Evolutionary conservation across 2,797 vertebrate species (phyloP).

Genomic region (Coluber constrictor): DNA sequence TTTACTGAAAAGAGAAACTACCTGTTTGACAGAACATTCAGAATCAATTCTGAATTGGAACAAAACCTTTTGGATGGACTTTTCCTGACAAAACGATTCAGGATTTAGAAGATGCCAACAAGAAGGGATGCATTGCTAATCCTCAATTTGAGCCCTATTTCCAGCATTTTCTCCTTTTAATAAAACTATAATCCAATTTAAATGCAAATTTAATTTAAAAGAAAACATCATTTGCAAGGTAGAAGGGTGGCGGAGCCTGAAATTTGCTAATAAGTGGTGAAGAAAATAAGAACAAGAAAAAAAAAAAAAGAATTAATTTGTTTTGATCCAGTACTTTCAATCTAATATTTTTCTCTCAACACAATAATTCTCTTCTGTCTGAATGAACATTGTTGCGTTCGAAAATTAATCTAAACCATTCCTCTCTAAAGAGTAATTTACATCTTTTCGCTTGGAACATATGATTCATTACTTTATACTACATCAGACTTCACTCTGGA

Average conservation of each 20-base stretch:
- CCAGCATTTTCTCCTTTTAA: background rate
- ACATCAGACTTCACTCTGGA: background rate
- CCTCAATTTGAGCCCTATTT: background rate
- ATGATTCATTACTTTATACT: background rate
- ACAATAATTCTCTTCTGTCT: too few relatives aligned
- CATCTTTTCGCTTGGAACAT: background rate
- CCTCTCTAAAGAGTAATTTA: background rate
- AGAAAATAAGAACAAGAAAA: background rate
- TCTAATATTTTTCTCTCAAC: background rate
- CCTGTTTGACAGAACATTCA: too few relatives aligned
- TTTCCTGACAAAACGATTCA: background rate
- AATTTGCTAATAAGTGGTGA: background rate
- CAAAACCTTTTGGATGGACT: background rate
- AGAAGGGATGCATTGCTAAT: background rate
- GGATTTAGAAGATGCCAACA: background rate
- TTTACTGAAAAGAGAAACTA: background rate
- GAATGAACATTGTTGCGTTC: background rate
- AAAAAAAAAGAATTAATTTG: background rate
- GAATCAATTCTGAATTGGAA: background rate
- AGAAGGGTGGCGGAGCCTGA: background rate
- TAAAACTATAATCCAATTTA: background rate
- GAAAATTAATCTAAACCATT: background rate
- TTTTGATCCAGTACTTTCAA: background rate
- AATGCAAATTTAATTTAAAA: background rate
- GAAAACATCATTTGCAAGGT: background rate